phyloP scores from a whole-genome alignment of 2,888 invertebrate species.

The Macrosoma leucophasiata region DNA sequence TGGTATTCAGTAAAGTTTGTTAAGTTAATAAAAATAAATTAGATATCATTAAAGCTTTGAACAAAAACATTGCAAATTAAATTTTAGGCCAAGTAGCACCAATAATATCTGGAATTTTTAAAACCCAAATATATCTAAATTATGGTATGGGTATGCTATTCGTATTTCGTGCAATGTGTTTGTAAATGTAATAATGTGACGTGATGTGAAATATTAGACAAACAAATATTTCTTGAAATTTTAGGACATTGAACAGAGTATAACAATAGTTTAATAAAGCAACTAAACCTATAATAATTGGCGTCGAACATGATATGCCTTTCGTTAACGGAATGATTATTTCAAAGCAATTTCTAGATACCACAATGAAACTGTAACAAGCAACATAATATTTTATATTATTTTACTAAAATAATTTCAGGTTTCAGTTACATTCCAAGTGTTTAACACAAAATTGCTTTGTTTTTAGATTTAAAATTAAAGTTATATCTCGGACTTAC shows the following conservation, averaged over 20 bases:
- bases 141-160: conserved; percentile 1
- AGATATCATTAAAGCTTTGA: too few species aligned
- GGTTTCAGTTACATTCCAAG: too few species aligned
- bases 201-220: conserved; percentile 1
- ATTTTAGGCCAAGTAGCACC: too few species aligned
- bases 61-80: too few species aligned
- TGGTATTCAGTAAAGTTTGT: too few species aligned
- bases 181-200: conserved; percentile 2
- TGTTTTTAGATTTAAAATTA: conserved; percentile 19
- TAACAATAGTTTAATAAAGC: conserved; percentile 37
- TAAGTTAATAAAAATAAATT: too few species aligned
- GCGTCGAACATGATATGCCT: conserved; percentile 58
- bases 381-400: conserved; percentile 31
- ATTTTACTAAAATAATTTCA: too few species aligned
- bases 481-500: conserved; percentile 9
- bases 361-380: conserved; percentile 43
- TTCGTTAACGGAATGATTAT: conserved; percentile 54
- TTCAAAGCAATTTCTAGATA: conserved; percentile 42
- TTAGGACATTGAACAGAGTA: conserved; percentile 40
- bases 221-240: background rate
- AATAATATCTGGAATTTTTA: too few species aligned
- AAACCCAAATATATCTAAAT: conserved; percentile 3
- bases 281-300: conserved; percentile 48
- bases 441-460: conserved; percentile 28
- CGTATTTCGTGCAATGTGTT: background rate